Base-by-base conservation (phyloP, 2,113 vertebrate genomes). In the Theristicus caerulescens region DNA sequence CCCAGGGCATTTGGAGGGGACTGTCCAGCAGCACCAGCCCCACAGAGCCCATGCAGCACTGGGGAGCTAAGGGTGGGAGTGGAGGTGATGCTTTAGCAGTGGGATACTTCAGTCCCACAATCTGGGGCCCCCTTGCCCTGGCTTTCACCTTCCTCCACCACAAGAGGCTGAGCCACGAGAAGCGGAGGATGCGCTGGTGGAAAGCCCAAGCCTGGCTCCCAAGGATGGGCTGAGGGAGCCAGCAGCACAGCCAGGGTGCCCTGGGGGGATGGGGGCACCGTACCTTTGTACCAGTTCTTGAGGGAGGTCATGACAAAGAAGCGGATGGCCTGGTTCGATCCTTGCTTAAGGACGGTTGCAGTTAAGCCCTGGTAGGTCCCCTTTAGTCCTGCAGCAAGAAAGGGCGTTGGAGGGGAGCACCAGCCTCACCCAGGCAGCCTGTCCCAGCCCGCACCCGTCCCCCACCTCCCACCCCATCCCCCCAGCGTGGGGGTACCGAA, bases 201-300 rank as follows among this genome's bases (percentile, higher is more conserved):
- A 47, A 86, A 46, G 38, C 31, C 27, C n/a, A 74, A 69, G 16
- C 8, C n/a, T 7, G 29, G 38, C n/a, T 81, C 38, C 61, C 6
- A 4, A 3, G 14, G 36, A 19, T 15, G 42, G 46, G 26, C 47
- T 6, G 12, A 6, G 13, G 77, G 29, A 90, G 17, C 21, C 59
- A 40, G 42, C 10, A 4, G 27, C 3, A 6, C 22, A 47, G 40
- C 10, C 4, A 1, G 46, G 15, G 13, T 16, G 51, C 6, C 24
- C 20, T 36, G 29, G 4, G 73, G 20, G 22, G 3, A 26, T 4
- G 1, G 54, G 17, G 10, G 4, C 66, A 77, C 5, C 0, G 3
- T 94, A 99, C 99, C 99, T 99, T 98, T 99, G 96, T 99, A 99
- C 99, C 99, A 99, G 98, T 99, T 99, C 96, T 97, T 99, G 47